A percentile compares a stretch with the other conserved stretches of the same genome.
Evolutionary conservation across 37 sponge, comb jelly and placozoan genomes (phyloP).

Genomic region (Beroe ovata): DNA sequence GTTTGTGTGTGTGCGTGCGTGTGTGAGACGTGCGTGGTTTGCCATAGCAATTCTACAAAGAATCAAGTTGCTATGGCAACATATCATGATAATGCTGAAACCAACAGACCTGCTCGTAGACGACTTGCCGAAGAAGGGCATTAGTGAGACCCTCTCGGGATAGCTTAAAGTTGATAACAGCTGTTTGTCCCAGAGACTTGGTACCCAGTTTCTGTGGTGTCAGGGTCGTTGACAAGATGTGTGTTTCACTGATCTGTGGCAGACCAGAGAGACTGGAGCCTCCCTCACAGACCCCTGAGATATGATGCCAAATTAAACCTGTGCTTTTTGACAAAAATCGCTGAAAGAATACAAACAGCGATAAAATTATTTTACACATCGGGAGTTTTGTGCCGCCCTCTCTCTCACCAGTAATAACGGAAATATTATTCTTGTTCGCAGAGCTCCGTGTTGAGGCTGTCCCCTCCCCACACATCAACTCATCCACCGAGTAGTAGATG

Average conservation of each 20-base stretch:
- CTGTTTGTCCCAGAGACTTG: conserved; percentile 14
- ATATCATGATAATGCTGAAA: not conserved
- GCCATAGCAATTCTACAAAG: too few species aligned
- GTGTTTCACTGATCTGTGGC: not conserved
- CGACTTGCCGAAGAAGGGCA: not conserved
- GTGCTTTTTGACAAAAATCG: too few species aligned
- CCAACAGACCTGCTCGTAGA: not conserved
- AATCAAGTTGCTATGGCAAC: too few species aligned
- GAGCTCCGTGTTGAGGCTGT: not conserved
- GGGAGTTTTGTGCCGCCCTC: too few species aligned
- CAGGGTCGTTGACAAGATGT: not conserved
- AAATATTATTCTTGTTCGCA: not conserved
- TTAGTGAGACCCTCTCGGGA: conserved; percentile 5
- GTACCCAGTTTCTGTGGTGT: not conserved
- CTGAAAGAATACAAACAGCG: too few species aligned
- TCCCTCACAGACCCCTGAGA: conserved; percentile 38
- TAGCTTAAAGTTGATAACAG: conserved; percentile 25
- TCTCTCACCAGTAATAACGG: not conserved
- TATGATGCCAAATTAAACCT: too few species aligned
- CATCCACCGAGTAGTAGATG: conserved; percentile 18
- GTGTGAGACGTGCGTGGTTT: too few species aligned
- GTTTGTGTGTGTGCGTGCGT: too few species aligned
- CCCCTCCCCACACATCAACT: not conserved
- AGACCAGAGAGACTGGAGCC: not conserved
- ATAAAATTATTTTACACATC: too few species aligned